These are phyloP conservation scores for Hyposoter dolosus DNA, from an alignment of 2,888 invertebrate species.

Conservation along the genomic window DNA sequence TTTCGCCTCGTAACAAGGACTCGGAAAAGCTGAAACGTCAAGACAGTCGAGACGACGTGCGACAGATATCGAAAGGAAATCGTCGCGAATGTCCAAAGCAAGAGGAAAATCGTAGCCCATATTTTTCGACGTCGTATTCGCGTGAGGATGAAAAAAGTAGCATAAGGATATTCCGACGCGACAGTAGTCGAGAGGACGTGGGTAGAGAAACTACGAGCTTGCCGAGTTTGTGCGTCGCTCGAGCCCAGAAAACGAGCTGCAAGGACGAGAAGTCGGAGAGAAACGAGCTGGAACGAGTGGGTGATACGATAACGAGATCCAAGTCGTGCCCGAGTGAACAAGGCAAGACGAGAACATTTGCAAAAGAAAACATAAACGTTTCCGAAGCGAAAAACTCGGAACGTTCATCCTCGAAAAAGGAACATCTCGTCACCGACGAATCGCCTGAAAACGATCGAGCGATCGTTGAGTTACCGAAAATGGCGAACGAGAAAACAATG, in stretches of 20 bases:
- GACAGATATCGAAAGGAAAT: constrained; percentile 65
- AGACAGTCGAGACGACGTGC: constrained; percentile 82
- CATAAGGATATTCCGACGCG: constrained; percentile 75
- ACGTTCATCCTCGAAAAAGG: constrained; percentile 40
- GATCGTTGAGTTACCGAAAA: constrained; percentile 32
- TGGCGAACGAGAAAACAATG: constrained; percentile 72
- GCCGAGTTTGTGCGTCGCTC: constrained; percentile 68
- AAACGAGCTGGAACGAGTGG: constrained; percentile 73
- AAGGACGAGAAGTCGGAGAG: constrained; percentile 74
- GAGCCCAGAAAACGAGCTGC: constrained; percentile 71
- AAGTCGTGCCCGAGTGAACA: constrained; percentile 73
- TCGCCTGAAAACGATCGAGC: constrained; percentile 39
- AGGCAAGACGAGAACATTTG: constrained; percentile 64
- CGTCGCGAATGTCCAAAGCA: constrained; percentile 47
- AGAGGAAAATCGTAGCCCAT: constrained; percentile 57
- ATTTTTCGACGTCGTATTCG: constrained; percentile 40
- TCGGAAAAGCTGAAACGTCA: constrained; percentile 80
- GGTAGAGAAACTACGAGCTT: constrained; percentile 74
- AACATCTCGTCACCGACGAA: constrained; percentile 50
- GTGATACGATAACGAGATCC: constrained; percentile 73
- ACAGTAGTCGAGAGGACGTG: constrained; percentile 77
- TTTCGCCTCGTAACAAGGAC: constrained; percentile 79
- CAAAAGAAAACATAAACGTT: constrained; percentile 58
- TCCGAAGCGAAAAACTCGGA: constrained; percentile 43
- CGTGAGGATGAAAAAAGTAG: constrained; percentile 74